Evolutionary conservation across 2,888 invertebrate species (phyloP).

Genomic region (Volucella zonaria): DNA sequence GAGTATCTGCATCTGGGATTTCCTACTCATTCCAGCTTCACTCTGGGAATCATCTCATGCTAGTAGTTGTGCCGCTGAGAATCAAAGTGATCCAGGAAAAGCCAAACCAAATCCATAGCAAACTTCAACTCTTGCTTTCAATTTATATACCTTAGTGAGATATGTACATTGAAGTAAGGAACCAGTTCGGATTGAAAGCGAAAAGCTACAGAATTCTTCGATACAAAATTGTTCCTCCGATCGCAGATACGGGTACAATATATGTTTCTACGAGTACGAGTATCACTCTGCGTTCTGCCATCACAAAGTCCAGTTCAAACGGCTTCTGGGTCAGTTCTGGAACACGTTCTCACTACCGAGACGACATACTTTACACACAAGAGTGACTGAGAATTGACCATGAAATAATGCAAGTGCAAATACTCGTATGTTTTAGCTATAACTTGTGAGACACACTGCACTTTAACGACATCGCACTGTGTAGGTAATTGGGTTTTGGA

Average conservation of each 20-base stretch:
- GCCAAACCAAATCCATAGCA: conserved; percentile 39
- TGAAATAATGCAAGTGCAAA: conserved; percentile 54
- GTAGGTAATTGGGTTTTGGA: conserved; percentile 15
- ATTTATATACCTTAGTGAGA: background rate
- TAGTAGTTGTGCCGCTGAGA: conserved; percentile 24
- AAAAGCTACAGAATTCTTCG: conserved; percentile 45
- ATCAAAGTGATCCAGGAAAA: conserved; percentile 59
- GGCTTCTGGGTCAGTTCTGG: conserved; percentile 5
- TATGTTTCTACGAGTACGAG: background rate
- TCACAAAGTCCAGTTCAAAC: conserved; percentile 33
- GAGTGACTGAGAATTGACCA: conserved; percentile 50
- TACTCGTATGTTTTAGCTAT: background rate
- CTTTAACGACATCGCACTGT: conserved; percentile 10
- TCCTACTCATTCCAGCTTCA: background rate
- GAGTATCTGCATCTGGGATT: background rate
- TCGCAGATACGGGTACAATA: background rate
- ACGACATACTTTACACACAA: background rate
- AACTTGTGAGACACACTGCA: conserved; percentile 17
- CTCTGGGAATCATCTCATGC: conserved; percentile 33
- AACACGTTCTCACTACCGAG: conserved; percentile 28
- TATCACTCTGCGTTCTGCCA: conserved; percentile 44
- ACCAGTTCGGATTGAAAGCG: conserved; percentile 66
- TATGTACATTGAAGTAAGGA: conserved; percentile 21
- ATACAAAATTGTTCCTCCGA: conserved; percentile 10
- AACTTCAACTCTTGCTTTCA: conserved; percentile 32